Percentiles rank a stretch among this genome's conserved stretches.
Evolutionary conservation across 2,113 vertebrate genomes (phyloP).

Genomic region (Pelvicachromis taeniatus): DNA sequence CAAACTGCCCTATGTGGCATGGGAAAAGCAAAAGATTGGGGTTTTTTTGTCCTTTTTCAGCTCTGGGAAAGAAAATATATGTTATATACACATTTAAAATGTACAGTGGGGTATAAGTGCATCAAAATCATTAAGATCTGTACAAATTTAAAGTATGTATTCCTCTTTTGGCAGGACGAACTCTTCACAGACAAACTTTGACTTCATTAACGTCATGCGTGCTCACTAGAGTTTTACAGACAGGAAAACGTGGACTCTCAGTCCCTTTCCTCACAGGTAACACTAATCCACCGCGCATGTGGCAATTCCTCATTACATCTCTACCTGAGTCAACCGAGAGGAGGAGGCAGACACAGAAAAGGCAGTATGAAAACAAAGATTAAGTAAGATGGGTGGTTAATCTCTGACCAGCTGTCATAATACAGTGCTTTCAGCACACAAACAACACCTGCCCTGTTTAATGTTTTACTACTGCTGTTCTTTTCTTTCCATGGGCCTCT

Average conservation of each 20-base stretch:
- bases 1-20: conserved; percentile 46
- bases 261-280: conserved; percentile 19
- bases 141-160: conserved; percentile 57
- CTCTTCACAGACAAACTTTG: conserved; percentile 57
- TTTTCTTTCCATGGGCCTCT: not conserved
- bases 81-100: conserved; percentile 63
- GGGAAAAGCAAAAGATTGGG: not conserved
- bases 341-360: conserved; percentile 5
- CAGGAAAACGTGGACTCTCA: conserved; percentile 12
- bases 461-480: not conserved
- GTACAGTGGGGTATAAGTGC: conserved; percentile 62
- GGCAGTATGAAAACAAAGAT: not conserved
- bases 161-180: conserved; percentile 72
- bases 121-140: conserved; percentile 52
- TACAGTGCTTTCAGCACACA: not conserved
- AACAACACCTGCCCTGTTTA: not conserved
- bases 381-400: conserved; percentile 11
- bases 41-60: not conserved
- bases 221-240: not conserved
- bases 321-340: conserved; percentile 61
- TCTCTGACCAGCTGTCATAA: conserved; percentile 4
- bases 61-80: conserved; percentile 62
- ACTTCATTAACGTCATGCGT: conserved; percentile 30
- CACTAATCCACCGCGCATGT: conserved; percentile 7
- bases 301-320: conserved; percentile 23